These are phyloP conservation scores for Cottus gobio DNA, from an alignment of 2,113 vertebrate genomes.

Conservation along the genomic window DNA sequence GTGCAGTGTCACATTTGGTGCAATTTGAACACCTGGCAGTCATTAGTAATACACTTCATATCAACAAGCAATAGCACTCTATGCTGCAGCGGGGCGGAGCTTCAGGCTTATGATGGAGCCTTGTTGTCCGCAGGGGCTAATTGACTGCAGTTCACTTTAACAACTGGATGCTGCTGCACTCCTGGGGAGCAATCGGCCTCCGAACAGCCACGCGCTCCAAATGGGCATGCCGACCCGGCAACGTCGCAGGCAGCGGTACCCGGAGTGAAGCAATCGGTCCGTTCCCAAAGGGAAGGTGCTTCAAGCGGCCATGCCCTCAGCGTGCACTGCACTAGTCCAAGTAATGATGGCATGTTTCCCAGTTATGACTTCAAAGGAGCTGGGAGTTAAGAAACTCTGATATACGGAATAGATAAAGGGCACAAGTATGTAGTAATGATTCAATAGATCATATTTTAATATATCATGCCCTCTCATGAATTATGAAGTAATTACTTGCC, in stretches of 20 bases:
- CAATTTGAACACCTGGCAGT: no score
- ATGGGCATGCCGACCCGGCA: not conserved
- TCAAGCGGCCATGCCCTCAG: not conserved
- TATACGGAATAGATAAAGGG: conserved; percentile 4
- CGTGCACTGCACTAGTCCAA: not conserved
- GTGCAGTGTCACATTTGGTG: no score
- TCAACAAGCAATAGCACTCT: no score
- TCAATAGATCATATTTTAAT: conserved; percentile 37
- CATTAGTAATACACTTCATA: no score
- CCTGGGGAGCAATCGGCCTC: not conserved
- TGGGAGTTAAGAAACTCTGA: conserved; percentile 24
- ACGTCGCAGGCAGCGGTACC: not conserved
- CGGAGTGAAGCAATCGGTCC: not conserved
- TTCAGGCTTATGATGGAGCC: no score
- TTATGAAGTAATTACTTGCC: conserved; percentile 41
- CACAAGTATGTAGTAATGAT: conserved; percentile 36
- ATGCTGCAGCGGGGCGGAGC: no score
- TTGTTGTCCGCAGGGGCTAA: no score
- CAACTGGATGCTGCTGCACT: not conserved
- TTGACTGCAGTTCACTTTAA: not conserved
- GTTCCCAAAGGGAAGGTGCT: not conserved
- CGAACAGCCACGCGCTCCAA: not conserved
- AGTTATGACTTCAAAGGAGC: conserved; percentile 17
- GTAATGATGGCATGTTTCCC: conserved; percentile 25
- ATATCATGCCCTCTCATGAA: conserved; percentile 25